Base-by-base conservation (phyloP, 2,888 invertebrate species). In the Nomada flava region DNA sequence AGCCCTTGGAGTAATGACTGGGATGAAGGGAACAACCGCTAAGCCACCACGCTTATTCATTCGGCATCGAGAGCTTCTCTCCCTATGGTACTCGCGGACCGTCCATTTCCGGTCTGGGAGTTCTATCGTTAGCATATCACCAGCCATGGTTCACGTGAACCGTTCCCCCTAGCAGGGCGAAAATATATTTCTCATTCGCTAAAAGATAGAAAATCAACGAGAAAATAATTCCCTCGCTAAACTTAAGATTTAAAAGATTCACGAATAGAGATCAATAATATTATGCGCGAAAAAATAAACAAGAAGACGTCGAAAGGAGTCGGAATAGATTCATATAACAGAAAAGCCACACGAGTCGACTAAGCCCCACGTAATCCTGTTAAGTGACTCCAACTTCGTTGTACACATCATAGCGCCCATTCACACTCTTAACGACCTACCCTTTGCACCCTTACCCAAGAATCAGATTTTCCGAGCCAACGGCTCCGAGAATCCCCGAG, bases 1-100 rank as follows among this genome's bases (percentile, higher is more conserved):
- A 81, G 78, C 63, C 78, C 77, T 18, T 85, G 87, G 29, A 90
- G 84, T 89, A 89, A 88, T 89, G 82, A 84, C 82, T 60, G 42
- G 85, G 85, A 84, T 83, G 79, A 85, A 72, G 84, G 81, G 64
- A 78, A 76, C 83, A 83, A 83, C 83, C 71, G 79, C 84, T 83
- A 84, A 85, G 82, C 79, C 76, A 79, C 84, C 84, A 70, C 72
- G 77, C 76, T 80, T 86, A 83, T 86, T 79, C 86, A 72, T 84
- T 69, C 74, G 81, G 68, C 78, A 85, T 87, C 78, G 85, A 76
- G 74, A 86, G 69, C 78, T 79, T 57, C 63, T 72, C 76, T 65
- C 50, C 29, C 53, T 59, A 44, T 42, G 20, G 47, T 70, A 67
- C 53, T 29, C 65, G 63, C 59, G 20, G 52, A 50, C 29, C 84